Conservation (phyloP, 2,888 invertebrate genomes). For the Dysmachus trigonus region DNA sequence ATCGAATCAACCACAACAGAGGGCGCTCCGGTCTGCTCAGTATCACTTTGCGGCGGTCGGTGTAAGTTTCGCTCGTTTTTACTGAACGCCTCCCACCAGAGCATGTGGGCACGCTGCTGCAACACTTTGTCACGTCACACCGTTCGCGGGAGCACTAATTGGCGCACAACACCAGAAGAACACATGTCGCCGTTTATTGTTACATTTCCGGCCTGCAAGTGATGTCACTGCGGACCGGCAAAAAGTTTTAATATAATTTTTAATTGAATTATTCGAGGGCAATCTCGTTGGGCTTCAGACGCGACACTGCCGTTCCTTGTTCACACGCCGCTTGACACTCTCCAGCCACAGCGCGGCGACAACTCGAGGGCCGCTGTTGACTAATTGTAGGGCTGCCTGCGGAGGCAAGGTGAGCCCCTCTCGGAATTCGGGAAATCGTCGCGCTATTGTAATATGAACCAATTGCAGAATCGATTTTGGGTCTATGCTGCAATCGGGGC, state of each 20-base stretch:
- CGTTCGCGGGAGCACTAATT: conserved; percentile 21
- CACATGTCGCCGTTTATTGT: conserved; percentile 41
- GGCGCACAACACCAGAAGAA: conserved; percentile 17
- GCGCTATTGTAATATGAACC: neutral
- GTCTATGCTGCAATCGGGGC: neutral
- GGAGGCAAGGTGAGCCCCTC: neutral
- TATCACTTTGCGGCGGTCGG: neutral
- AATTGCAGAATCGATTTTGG: conserved; percentile 3
- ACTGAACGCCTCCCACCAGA: neutral
- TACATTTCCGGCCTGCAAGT: conserved; percentile 34
- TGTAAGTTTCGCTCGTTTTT: neutral
- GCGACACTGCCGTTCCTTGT: neutral
- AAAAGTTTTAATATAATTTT: conserved; percentile 17
- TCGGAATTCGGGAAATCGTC: neutral
- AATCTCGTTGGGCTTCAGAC: neutral
- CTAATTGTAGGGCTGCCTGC: neutral
- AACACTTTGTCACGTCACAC: conserved; percentile 19
- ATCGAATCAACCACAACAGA: neutral
- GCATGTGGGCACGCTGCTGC: conserved; percentile 6
- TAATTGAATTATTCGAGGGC: conserved; percentile 21
- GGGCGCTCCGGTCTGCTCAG: neutral
- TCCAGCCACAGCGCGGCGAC: neutral
- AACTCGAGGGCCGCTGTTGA: neutral
- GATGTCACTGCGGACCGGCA: conserved; percentile 4
- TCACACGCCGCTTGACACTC: neutral